A percentile compares a stretch with the other conserved stretches of the same genome.
Evolutionary conservation across 53 echinoderm and acorn worm species (phyloP).

Genomic region (Temnopleurus reevesii): DNA sequence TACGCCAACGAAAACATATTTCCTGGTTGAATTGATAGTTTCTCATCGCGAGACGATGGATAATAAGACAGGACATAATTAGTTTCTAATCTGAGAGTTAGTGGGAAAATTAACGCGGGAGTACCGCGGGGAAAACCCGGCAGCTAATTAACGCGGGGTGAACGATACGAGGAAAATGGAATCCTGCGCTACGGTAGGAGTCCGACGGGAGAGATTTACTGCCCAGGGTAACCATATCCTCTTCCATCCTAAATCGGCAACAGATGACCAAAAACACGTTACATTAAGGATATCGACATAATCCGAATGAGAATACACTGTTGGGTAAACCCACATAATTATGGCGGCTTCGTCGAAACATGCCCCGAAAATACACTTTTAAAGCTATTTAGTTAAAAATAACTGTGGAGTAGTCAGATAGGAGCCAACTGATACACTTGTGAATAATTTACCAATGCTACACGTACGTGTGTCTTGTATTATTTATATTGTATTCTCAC

Average conservation of each 20-base stretch:
- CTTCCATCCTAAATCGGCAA: background rate
- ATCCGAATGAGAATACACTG: background rate
- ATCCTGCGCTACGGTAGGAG: background rate
- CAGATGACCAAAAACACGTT: background rate
- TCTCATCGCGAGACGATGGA: background rate
- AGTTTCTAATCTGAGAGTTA: slow-evolving; percentile 10
- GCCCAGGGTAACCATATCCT: background rate
- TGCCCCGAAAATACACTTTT: too few species aligned
- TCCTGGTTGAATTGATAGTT: background rate
- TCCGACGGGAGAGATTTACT: background rate
- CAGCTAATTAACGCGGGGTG: background rate
- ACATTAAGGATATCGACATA: background rate
- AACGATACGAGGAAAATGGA: background rate
- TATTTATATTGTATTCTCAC: too few species aligned
- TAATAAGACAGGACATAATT: background rate
- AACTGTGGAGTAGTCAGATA: too few species aligned
- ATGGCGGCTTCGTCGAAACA: too few species aligned
- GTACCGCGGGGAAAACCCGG: background rate
- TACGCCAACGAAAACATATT: background rate
- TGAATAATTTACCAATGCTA: too few species aligned
- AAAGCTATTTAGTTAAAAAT: too few species aligned
- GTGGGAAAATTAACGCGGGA: background rate
- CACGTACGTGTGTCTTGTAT: too few species aligned
- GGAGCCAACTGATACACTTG: too few species aligned
- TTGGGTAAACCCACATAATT: too few species aligned